Base-by-base conservation (phyloP, 2,113 vertebrate species). In the Melanocharis versteri region DNA sequence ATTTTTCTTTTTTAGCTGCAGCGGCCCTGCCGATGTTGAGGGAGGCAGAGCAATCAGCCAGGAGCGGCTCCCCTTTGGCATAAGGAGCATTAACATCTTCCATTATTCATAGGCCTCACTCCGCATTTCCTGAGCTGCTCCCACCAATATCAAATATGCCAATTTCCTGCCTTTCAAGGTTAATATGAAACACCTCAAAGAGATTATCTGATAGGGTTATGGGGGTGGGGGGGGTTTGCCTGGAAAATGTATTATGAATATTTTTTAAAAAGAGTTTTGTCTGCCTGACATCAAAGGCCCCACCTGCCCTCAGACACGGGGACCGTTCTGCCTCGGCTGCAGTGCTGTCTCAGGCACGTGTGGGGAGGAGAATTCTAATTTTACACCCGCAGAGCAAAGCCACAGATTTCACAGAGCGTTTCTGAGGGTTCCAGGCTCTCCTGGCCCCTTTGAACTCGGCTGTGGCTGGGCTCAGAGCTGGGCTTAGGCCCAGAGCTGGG, bases 111-210 rank as follows among this genome's bases (percentile, higher is more conserved):
- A 20, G 84, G 16, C 91, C 95, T 90, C 78, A 3, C 93, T 89
- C 89, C 14, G 12, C 86, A 48, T 85, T 95, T 95, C 90, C 93
- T 56, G 53, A 90, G 85, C 90, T 81, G 80, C 54, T 89, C 78
- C 88, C 77, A 56, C 93, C 90, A n/a, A 83, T 95, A 95, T 87
- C 92, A 92, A 95, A 97, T 39, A 70, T 94, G 93, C 48, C 96
- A 80, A 93, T 97, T 97, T 96, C 94, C 92, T 95, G 96, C 87
- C 95, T 97, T 94, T 93, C 89, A 91, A 87, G 83, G 94, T 89
- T 94, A 87, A 91, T 84, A 94, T 95, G 91, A 96, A 96, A 93
- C 90, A 94, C 91, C 89, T 95, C 95, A 91, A 85, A 93, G 92
- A 93, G 76, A 95, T 96, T 66, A 72, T 86, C 94, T 92, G 94